Evolutionary conservation across 2,888 invertebrate genomes (phyloP).

Genomic region (Tineola bisselliella): DNA sequence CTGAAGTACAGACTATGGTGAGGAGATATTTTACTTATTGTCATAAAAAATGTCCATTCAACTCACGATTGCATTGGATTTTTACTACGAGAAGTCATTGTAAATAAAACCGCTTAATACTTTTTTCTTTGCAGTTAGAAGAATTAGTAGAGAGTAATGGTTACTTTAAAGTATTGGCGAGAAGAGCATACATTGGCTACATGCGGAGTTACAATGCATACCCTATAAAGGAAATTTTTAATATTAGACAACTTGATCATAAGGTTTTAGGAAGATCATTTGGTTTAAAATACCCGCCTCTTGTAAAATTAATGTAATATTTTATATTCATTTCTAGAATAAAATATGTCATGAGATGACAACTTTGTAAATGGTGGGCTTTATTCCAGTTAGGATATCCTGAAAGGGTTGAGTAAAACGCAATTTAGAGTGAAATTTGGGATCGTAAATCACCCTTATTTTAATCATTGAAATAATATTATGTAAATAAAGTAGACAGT

Average conservation of each 20-base stretch:
- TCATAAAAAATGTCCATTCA: too few relatives aligned
- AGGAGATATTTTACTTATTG: slow-evolving; percentile 14
- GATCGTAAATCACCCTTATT: too few relatives aligned
- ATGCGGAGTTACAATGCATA: slow-evolving; percentile 96
- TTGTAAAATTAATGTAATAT: slow-evolving; percentile 15
- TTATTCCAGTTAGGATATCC: too few relatives aligned
- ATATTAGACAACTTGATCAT: slow-evolving; percentile 88
- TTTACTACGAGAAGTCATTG: too few relatives aligned
- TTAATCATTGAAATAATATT: too few relatives aligned
- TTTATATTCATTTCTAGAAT: slow-evolving; percentile 13
- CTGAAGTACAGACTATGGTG: slow-evolving; percentile 48
- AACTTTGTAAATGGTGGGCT: too few relatives aligned
- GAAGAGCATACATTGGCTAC: slow-evolving; percentile 94
- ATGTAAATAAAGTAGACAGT: too few relatives aligned
- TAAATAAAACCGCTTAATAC: too few relatives aligned
- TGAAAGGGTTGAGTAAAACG: too few relatives aligned
- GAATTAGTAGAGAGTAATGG: slow-evolving; percentile 91
- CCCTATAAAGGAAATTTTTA: slow-evolving; percentile 89
- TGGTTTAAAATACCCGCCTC: slow-evolving; percentile 54
- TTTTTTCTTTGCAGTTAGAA: slow-evolving; percentile 77
- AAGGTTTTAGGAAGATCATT: slow-evolving; percentile 89
- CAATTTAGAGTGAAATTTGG: too few relatives aligned
- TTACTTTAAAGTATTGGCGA: slow-evolving; percentile 88
- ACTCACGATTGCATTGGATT: too few relatives aligned
- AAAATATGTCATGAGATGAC: too few relatives aligned